Percentiles rank a stretch among this genome's conserved stretches.
Conservation (phyloP, 2,888 invertebrate genomes). For the Eupithecia pulchellata region DNA sequence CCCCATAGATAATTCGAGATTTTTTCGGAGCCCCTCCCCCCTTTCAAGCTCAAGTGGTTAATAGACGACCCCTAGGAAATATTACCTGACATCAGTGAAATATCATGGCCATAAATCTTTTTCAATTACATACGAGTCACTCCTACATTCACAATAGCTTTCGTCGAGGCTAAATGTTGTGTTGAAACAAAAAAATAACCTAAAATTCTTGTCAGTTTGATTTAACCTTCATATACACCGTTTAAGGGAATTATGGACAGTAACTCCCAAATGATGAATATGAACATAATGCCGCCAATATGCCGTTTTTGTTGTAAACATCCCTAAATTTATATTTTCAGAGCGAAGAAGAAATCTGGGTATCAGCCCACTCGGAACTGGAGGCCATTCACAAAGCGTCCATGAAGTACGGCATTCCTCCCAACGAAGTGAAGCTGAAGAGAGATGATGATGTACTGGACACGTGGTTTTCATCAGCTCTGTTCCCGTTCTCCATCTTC, state of each 20-base stretch:
- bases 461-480: slow-evolving; percentile 99
- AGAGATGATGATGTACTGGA: slow-evolving; percentile 99
- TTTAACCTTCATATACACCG: background rate
- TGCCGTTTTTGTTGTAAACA: too few species aligned
- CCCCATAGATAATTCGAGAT: too few species aligned
- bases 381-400: slow-evolving; percentile 94
- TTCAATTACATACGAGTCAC: too few species aligned
- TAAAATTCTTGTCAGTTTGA: background rate
- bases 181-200: too few species aligned
- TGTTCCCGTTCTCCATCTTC: slow-evolving; percentile 98
- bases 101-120: too few species aligned
- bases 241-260: too few species aligned
- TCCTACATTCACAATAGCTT: background rate
- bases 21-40: too few species aligned
- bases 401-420: slow-evolving; percentile 86
- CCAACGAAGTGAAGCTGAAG: slow-evolving; percentile 82
- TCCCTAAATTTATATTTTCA: slow-evolving; percentile 21
- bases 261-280: too few species aligned
- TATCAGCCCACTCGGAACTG: slow-evolving; percentile 89
- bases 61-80: too few species aligned
- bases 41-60: too few species aligned
- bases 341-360: slow-evolving; percentile 89
- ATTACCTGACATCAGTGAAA: too few species aligned
- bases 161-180: background rate
- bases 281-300: too few species aligned